Percentiles rank a stretch among this genome's conserved stretches.
phyloP scores from a whole-genome alignment of 2,888 invertebrate species.

The Drosophila dives region DNA sequence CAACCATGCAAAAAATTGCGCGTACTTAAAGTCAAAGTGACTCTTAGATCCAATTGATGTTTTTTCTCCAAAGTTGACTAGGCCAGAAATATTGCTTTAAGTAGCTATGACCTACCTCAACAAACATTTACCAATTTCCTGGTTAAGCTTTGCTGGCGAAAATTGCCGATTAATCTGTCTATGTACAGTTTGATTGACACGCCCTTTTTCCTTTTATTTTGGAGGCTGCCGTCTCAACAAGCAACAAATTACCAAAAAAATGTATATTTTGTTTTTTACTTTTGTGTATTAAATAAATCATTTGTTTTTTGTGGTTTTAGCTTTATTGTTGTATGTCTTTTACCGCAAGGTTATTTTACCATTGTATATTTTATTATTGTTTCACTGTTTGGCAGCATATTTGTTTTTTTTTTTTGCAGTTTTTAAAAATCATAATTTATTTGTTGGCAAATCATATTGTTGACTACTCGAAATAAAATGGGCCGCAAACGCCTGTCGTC shows the following conservation, averaged over 20 bases:
- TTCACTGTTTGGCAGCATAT: constrained; percentile 36
- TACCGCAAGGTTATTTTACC: constrained; percentile 69
- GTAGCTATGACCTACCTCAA: constrained; percentile 68
- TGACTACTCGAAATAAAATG: constrained; percentile 59
- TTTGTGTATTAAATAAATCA: constrained; percentile 70
- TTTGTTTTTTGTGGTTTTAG: constrained; percentile 61
- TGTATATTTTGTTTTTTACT: constrained; percentile 37
- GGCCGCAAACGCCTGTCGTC: constrained; percentile 75
- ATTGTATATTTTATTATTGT: constrained; percentile 23
- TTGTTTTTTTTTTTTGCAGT: constrained; percentile 10
- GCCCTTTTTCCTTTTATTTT: constrained; percentile 56
- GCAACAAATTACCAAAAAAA: constrained; percentile 36
- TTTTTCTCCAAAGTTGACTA: constrained; percentile 13
- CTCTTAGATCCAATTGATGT: constrained; percentile 67
- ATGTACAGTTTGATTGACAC: constrained; percentile 61
- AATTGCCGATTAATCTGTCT: constrained; percentile 56
- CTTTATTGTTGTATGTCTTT: constrained; percentile 61
- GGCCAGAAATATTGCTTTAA: constrained; percentile 27
- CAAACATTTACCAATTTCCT: constrained; percentile 59
- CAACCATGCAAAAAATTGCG: constrained; percentile 55
- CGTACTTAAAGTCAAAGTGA: constrained; percentile 59
- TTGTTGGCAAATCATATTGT: constrained; percentile 77
- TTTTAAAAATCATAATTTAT: constrained; percentile 71
- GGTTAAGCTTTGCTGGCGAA: constrained; percentile 44
- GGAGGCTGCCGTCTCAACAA: constrained; percentile 62